Base-by-base conservation (phyloP, 2,888 invertebrate genomes). In the Tachystola acroxantha region DNA sequence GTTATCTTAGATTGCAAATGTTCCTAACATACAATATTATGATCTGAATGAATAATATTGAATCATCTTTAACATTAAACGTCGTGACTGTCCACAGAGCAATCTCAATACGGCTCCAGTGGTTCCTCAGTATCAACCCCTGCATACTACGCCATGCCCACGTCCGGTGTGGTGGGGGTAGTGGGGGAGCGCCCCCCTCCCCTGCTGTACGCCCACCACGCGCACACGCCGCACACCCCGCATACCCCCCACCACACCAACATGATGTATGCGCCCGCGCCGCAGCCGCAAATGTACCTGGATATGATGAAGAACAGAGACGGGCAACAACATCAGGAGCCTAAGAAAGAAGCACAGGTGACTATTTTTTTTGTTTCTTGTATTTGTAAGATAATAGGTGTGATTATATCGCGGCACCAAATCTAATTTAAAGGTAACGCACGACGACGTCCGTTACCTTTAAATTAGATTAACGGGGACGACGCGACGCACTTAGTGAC, bases 291-390 rank as follows among this genome's bases (percentile, higher is more conserved):
- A 32, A 33, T 81, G 7, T 87, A 87, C 40, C 50, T 85, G 4
- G 85, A 86, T 24, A 77, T 86, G 70, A 34, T 85, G 48, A 84
- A 84, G 63, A 80, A 77, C 28, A 67, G 82, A 24, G 84, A 81
- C 2, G 66, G 63, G 0, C 76, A 73, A 26, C 76, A 73, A 26
- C 82, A 82, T 43, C 73, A 74, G 36, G 80, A 82, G 7, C 61
- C 50, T 25, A 82, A 82, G 57, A 82, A 82, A 42, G 82, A 84
- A 1, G 9, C 64, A 2, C 82, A 80, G 73, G 82, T 81, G 38
- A 27, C 37, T 14, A 25, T 13, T 12, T 26, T 19, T 19, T 28
- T 16, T 16, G 16, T n/a, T n/a, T n/a, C n/a, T n/a, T n/a, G n/a
- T n/a, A n/a, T n/a, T n/a, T n/a, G n/a, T n/a, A n/a, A n/a, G n/a